These are phyloP conservation scores for Pomatorhinus ruficollis DNA, from an alignment of 2,113 vertebrate genomes.

Conservation along the genomic window DNA sequence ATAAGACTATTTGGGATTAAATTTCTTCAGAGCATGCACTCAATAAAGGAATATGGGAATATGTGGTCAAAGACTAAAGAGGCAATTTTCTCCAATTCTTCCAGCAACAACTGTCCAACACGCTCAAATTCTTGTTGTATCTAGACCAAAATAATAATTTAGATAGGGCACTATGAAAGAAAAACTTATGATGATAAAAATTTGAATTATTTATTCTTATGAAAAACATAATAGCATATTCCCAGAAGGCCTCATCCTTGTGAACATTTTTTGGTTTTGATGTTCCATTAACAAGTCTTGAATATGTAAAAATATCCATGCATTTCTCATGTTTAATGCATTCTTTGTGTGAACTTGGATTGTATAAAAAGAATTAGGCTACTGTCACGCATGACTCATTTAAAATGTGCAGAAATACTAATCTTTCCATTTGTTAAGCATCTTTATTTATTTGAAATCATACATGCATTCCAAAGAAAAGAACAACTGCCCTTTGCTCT, in stretches of 20 bases:
- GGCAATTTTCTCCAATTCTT: background rate
- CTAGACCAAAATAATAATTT: background rate
- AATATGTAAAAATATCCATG: constrained; percentile 22
- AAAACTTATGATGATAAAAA: background rate
- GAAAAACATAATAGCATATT: background rate
- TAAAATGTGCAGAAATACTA: constrained; percentile 43
- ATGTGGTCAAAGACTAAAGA: background rate
- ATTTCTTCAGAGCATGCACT: background rate
- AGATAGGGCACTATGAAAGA: background rate
- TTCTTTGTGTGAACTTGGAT: background rate
- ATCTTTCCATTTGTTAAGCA: constrained; percentile 50
- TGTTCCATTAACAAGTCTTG: background rate
- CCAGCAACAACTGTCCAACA: background rate
- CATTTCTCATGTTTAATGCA: constrained; percentile 5
- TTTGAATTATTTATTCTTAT: background rate
- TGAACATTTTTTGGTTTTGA: constrained; percentile 5
- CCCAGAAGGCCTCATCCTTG: background rate
- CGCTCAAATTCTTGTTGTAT: rapidly evolving
- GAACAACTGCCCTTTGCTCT: background rate
- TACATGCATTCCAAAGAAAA: constrained; percentile 29
- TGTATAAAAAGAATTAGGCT: constrained; percentile 1
- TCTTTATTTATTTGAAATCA: constrained; percentile 33
- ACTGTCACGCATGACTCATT: constrained; percentile 21
- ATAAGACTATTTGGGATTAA: background rate
- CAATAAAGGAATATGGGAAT: background rate